Percentiles rank a stretch among this genome's conserved stretches.
phyloP scores from a whole-genome alignment of 2,113 vertebrate genomes.

The Lophius piscatorius region DNA sequence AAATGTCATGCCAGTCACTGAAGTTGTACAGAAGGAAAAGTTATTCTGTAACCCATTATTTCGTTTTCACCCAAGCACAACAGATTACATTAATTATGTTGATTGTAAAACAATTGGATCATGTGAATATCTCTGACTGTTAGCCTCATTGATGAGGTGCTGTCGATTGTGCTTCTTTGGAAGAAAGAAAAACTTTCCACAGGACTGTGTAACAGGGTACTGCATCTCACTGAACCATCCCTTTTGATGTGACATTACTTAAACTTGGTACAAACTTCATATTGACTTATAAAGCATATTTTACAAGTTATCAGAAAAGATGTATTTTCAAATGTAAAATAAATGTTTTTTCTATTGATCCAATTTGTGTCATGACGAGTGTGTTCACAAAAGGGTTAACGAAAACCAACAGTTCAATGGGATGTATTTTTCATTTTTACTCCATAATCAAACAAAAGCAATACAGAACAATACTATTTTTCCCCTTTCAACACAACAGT shows the following conservation, averaged over 20 bases:
- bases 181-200: slow-evolving; percentile 49
- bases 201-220: slow-evolving; percentile 62
- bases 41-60: slow-evolving; percentile 27
- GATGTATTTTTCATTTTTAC: neutral
- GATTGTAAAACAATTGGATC: slow-evolving; percentile 27
- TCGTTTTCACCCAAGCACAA: slow-evolving; percentile 40
- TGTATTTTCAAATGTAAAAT: slow-evolving; percentile 80
- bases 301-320: slow-evolving; percentile 68
- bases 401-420: neutral
- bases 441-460: too few relatives aligned
- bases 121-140: slow-evolving; percentile 35
- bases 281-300: slow-evolving; percentile 73
- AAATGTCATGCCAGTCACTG: slow-evolving; percentile 26
- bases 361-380: neutral
- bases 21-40: slow-evolving; percentile 44
- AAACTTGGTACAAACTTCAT: slow-evolving; percentile 62
- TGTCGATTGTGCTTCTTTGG: slow-evolving; percentile 49
- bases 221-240: slow-evolving; percentile 69
- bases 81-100: slow-evolving; percentile 36
- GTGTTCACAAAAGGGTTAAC: neutral
- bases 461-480: neutral
- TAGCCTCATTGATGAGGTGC: slow-evolving; percentile 36
- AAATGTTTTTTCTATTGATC: slow-evolving; percentile 72
- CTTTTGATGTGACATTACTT: slow-evolving; percentile 72
- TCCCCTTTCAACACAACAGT: too few relatives aligned